Conservation (phyloP, 2,888 invertebrate genomes). For the Apodemia hepburni region DNA sequence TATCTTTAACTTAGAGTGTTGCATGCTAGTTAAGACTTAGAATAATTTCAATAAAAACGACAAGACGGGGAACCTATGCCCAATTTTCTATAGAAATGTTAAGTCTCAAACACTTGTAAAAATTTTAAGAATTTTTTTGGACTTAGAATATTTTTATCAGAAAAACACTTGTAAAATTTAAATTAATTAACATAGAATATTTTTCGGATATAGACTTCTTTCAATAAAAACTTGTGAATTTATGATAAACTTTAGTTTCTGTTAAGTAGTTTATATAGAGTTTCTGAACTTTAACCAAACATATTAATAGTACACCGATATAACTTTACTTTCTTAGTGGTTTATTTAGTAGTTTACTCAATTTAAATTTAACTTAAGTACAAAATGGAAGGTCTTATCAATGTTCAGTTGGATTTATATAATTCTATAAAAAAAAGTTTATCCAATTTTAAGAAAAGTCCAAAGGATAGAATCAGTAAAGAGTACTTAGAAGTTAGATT, state of each 20-base stretch:
- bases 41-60: conserved; percentile 1
- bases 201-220: too few relatives aligned
- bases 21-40: not conserved
- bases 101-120: not conserved
- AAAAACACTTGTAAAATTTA: not conserved
- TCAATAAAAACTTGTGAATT: too few relatives aligned
- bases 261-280: too few relatives aligned
- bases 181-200: too few relatives aligned
- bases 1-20: not conserved
- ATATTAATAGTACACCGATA: too few relatives aligned
- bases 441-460: conserved; percentile 6
- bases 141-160: too few relatives aligned
- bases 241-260: too few relatives aligned
- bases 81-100: not conserved
- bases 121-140: not conserved
- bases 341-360: too few relatives aligned
- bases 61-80: not conserved
- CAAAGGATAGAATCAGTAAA: conserved; percentile 21
- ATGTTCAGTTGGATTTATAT: not conserved
- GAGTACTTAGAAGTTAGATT: conserved; percentile 21
- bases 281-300: too few relatives aligned
- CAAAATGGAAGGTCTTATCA: not conserved
- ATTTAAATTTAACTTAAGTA: too few relatives aligned
- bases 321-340: too few relatives aligned
- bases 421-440: not conserved